These are phyloP conservation scores for Molothrus aeneus DNA, from an alignment of 2,797 vertebrate genomes.

Conservation along the genomic window DNA sequence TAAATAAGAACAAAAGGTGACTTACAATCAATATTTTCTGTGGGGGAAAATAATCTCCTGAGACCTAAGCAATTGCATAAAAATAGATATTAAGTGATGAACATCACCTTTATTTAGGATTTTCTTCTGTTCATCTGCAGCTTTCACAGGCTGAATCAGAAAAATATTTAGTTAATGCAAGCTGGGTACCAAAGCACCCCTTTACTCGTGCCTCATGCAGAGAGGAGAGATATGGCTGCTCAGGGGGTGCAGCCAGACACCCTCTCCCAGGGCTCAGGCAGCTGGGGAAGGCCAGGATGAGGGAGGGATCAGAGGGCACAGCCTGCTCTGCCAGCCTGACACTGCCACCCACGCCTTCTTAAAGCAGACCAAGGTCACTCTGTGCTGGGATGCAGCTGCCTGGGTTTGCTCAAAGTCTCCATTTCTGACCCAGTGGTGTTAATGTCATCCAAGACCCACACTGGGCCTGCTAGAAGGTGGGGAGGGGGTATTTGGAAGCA, in stretches of 20 bases:
- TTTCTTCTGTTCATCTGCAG: background rate
- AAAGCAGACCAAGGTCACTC: background rate
- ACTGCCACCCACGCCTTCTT: background rate
- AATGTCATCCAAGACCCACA: background rate
- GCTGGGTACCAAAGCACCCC: background rate
- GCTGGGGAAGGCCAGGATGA: background rate
- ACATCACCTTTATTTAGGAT: background rate
- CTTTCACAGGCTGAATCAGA: background rate
- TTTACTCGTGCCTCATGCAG: background rate
- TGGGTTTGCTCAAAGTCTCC: background rate
- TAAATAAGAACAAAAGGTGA: background rate
- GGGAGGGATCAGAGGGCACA: background rate
- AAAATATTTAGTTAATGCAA: background rate
- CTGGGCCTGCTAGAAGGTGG: fast-evolving
- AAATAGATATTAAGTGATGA: background rate
- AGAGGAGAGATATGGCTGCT: background rate
- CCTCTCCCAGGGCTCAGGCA: background rate
- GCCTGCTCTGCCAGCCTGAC: background rate
- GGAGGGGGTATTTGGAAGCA: background rate
- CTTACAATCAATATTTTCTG: background rate
- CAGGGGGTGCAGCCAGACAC: background rate
- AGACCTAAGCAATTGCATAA: background rate
- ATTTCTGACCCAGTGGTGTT: background rate
- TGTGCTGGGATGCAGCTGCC: background rate
- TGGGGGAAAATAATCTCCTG: background rate